Evolutionary conservation across 1,140 invertebrate species (phyloP).

Genomic region (Drosophila hydei): DNA sequence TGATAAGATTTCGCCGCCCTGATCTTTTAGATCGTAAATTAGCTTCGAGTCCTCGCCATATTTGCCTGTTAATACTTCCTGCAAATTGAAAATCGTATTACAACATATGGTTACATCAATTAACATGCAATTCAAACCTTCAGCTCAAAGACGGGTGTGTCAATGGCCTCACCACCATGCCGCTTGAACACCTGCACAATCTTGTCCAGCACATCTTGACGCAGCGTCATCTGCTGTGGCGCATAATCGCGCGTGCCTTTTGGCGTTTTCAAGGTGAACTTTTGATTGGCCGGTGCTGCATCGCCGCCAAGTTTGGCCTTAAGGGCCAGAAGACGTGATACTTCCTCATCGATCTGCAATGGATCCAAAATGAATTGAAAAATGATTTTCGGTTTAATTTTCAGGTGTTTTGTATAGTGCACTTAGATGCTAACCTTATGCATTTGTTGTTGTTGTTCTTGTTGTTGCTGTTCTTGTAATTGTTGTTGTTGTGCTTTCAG

Average conservation of each 20-base stretch:
- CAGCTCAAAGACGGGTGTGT: constrained; percentile 99
- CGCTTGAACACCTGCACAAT: constrained; percentile 96
- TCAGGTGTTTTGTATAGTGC: constrained; percentile 4
- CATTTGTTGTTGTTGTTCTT: constrained; percentile 78
- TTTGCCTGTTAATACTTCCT: constrained; percentile 99
- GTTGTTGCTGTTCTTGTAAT: constrained; percentile 54
- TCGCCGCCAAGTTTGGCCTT: constrained; percentile 90
- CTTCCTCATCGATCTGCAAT: constrained; percentile 91
- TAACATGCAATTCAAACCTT: constrained; percentile 92
- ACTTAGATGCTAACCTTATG: constrained; percentile 82
- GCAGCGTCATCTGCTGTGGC: constrained; percentile 96
- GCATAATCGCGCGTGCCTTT: constrained; percentile 98
- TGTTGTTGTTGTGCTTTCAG: constrained; percentile 61
- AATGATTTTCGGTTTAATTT: constrained; percentile 18
- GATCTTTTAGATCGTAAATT: constrained; percentile 99
- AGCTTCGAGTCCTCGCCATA: constrained; percentile 99
- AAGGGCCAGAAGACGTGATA: constrained; percentile 90
- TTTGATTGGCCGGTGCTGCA: constrained; percentile 85
- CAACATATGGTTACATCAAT: no score
- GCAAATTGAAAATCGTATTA: constrained; percentile 34
- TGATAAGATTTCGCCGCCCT: constrained; percentile 98
- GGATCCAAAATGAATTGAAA: constrained; percentile 36
- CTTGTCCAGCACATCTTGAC: constrained; percentile 94
- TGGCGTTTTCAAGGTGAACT: constrained; percentile 94
- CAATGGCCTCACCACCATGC: constrained; percentile 99